A percentile compares a stretch with the other conserved stretches of the same genome.
These are phyloP conservation scores for Diadophis punctatus DNA, from an alignment of 2,113 vertebrate species.

Conservation along the genomic window DNA sequence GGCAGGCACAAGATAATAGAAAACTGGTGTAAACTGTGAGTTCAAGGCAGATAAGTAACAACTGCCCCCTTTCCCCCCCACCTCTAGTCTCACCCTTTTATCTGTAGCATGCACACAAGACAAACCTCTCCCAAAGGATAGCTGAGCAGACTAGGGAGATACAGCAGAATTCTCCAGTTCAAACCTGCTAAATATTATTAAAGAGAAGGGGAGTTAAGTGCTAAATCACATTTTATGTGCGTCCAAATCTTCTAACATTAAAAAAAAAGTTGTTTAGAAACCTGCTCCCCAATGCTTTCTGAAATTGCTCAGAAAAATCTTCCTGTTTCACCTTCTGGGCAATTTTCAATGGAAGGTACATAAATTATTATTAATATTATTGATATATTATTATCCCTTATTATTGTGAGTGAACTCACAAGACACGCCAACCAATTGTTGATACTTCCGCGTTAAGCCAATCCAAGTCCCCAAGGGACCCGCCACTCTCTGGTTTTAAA, in stretches of 20 bases:
- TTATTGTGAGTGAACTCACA: background rate
- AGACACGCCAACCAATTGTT: background rate
- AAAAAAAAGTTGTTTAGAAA: background rate
- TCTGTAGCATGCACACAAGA: background rate
- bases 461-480: background rate
- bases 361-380: background rate
- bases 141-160: background rate
- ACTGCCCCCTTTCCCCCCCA: background rate
- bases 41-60: background rate
- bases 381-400: too few species aligned
- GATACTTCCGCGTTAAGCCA: background rate
- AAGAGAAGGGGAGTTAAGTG: background rate
- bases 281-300: background rate
- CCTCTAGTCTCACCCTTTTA: background rate
- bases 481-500: background rate
- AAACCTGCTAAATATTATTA: background rate
- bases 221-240: background rate
- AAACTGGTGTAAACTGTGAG: background rate
- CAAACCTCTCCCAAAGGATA: background rate
- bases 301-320: background rate
- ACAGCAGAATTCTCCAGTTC: background rate
- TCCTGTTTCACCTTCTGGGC: background rate
- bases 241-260: background rate
- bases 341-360: background rate
- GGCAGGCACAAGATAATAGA: background rate